Conservation (phyloP, 2,113 vertebrate genomes). For the Fukomys damarensis region DNA sequence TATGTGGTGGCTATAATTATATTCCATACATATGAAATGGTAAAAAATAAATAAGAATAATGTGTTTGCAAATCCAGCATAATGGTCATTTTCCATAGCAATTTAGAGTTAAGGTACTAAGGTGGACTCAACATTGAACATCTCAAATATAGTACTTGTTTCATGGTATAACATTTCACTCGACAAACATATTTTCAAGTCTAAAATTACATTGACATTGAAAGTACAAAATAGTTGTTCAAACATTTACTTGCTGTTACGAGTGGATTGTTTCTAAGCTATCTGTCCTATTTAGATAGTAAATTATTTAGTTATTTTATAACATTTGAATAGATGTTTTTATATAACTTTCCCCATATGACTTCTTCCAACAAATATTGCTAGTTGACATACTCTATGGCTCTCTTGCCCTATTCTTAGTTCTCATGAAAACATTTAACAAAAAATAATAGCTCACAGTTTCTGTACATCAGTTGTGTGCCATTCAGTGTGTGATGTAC, state of each 20-base stretch:
- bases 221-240: constrained; percentile 59
- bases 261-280: constrained; percentile 15
- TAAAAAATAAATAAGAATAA: constrained; percentile 42
- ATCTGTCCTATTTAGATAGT: not conserved
- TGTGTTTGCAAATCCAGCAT: constrained; percentile 53
- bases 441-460: not conserved
- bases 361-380: constrained; percentile 4
- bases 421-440: not conserved
- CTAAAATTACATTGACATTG: constrained; percentile 29
- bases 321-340: not conserved
- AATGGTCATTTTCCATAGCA: constrained; percentile 43
- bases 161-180: constrained; percentile 17
- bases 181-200: constrained; percentile 10
- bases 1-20: constrained; percentile 2
- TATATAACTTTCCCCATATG: not conserved
- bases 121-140: constrained; percentile 2
- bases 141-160: constrained; percentile 39
- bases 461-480: not conserved
- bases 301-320: not conserved
- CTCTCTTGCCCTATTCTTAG: not conserved
- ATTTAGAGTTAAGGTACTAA: constrained; percentile 57
- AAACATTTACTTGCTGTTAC: constrained; percentile 40
- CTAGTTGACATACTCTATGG: not conserved
- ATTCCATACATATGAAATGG: not conserved
- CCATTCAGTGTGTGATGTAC: not conserved